Percentiles rank a stretch among this genome's conserved stretches.
Conservation (phyloP, 2,888 invertebrate genomes). For the Drosophila helvetica region DNA sequence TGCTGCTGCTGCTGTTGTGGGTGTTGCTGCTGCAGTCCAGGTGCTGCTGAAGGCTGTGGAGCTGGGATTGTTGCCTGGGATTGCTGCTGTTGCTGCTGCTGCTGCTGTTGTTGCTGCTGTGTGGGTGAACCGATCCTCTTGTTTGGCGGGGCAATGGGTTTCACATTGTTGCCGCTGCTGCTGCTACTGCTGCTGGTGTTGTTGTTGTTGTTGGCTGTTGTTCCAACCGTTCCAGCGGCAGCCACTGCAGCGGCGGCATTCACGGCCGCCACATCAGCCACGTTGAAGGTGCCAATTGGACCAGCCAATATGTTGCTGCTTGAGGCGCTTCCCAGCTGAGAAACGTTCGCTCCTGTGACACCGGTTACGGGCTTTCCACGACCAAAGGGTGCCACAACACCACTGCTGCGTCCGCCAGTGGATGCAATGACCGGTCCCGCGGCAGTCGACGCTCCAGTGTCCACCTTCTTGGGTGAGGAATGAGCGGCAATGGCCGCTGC, state of each 20-base stretch:
- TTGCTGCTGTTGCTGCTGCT: slow-evolving; percentile 20
- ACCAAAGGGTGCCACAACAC: slow-evolving; percentile 80
- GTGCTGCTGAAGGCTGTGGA: slow-evolving; percentile 16
- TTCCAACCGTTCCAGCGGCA: slow-evolving; percentile 54
- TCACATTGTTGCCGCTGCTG: slow-evolving; percentile 30
- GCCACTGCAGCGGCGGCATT: slow-evolving; percentile 80
- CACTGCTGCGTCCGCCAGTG: slow-evolving; percentile 69
- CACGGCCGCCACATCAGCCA: slow-evolving; percentile 82
- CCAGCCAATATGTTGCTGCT: slow-evolving; percentile 80
- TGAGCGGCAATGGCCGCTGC: slow-evolving; percentile 84
- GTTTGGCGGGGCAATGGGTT: slow-evolving; percentile 2
- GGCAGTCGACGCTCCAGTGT: slow-evolving; percentile 21
- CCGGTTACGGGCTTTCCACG: slow-evolving; percentile 78
- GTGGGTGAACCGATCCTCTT: slow-evolving; percentile 19
- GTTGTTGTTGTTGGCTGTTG: slow-evolving; percentile 59
- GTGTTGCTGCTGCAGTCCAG: slow-evolving; percentile 35
- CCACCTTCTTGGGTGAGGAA: slow-evolving; percentile 75
- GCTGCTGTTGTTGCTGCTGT: slow-evolving; percentile 37
- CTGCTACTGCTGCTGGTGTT: slow-evolving; percentile 5
- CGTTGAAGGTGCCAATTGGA: slow-evolving; percentile 82
- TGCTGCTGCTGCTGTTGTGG: slow-evolving; percentile 45
- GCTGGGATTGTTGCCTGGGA: slow-evolving; percentile 21
- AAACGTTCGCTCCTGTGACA: slow-evolving; percentile 35
- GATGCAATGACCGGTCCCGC: slow-evolving; percentile 4
- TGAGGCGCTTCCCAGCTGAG: slow-evolving; percentile 62